Base-by-base conservation (phyloP, 2,113 vertebrate genomes). In the Myocastor coypus region DNA sequence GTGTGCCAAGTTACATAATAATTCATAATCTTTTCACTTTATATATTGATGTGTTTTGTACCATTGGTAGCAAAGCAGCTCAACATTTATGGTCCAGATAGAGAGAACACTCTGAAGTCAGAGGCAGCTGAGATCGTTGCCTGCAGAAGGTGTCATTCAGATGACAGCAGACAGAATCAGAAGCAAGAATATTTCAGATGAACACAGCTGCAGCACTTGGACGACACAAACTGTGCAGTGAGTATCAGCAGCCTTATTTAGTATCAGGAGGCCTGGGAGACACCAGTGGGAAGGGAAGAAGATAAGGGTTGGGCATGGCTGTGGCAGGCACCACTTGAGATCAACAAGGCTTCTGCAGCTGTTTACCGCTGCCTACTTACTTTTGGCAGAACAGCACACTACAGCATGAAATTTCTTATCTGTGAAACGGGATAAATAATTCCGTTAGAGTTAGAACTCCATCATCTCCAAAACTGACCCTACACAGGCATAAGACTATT, bases 351-450 rank as follows among this genome's bases (percentile, higher is more conserved):
- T 83, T 80, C 40, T 87, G 14, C 11, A 73, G 66, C 85, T 94
- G 24, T 87, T 46, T 85, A 91, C 55, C 6, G 7, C 63, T 46
- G 5, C 55, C 46, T 32, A 4, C 40, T 83, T 22, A 22, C 37
- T 71, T 68, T 42, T 73, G 77, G 20, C 7, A 96, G 55, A 94
- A 50, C 12, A 83, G 17, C 37, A 77, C 14, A 26, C 24, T 55
- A 42, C 12, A 3, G 28, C 4, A 26, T 94, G 77, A 61, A 61
- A 86, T 46, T 91, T 57, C 37, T 52, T 57, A 75, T 26, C 55
- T 92, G 30, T 82, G 80, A 94, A 92, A 83, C 50, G 26, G 20
- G 13, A 84, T 68, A 89, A 73, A 68, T 4, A 78, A 90, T 71
- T n/a, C 50, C 7, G 26, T 50, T 77, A 73, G 71, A 63, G 13